Percentiles rank a stretch among this genome's conserved stretches.
Evolutionary conservation across 2,888 invertebrate genomes (phyloP).

Genomic region (Xylophagus ater): DNA sequence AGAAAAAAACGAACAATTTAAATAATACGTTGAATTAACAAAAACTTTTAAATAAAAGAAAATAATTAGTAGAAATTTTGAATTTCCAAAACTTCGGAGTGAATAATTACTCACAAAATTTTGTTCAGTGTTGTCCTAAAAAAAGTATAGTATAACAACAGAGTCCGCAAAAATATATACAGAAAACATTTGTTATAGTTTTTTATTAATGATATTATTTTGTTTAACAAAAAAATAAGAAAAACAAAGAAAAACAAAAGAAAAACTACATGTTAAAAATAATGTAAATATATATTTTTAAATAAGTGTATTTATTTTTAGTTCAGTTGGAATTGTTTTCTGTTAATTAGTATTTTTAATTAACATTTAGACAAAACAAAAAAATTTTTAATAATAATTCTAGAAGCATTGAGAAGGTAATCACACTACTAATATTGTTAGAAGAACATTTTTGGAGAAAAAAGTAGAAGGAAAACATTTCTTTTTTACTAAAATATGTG

Average conservation of each 20-base stretch:
- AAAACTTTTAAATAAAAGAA: background rate
- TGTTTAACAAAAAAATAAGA: no score
- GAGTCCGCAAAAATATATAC: conserved; percentile 30
- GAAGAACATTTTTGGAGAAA: no score
- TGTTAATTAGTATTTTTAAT: conserved; percentile 6
- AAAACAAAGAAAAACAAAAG: no score
- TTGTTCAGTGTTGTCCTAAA: conserved; percentile 41
- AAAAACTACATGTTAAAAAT: no score
- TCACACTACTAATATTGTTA: conserved; percentile 7
- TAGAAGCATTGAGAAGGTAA: conserved; percentile 10
- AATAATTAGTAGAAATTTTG: conserved; percentile 4
- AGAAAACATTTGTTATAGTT: conserved; percentile 1
- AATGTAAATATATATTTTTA: conserved; percentile 2
- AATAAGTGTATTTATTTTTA: conserved; percentile 1
- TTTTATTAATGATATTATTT: no score
- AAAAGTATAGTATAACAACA: conserved; percentile 28
- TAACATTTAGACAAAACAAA: no score
- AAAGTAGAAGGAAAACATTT: no score
- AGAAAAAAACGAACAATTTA: background rate
- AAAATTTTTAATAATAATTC: no score
- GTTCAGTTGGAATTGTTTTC: background rate
- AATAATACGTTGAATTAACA: background rate
- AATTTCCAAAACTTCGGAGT: conserved; percentile 19
- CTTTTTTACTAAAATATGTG: no score
- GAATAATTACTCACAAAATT: conserved; percentile 41